These are phyloP conservation scores for Eonycteris spelaea DNA, from an alignment of 2,113 vertebrate species.

Conservation along the genomic window DNA sequence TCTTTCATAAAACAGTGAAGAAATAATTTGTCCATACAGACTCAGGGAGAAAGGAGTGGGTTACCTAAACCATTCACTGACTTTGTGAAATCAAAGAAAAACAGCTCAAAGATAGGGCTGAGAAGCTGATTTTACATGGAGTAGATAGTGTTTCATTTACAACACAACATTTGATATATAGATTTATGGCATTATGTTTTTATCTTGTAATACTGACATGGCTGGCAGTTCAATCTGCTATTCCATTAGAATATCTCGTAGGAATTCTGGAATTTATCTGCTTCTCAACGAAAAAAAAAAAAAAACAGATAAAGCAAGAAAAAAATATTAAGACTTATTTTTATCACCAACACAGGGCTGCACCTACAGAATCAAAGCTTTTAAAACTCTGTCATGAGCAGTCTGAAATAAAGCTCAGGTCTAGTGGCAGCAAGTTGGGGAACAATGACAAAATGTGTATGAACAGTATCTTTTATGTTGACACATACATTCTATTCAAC, in stretches of 20 bases:
- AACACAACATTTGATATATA: conserved; percentile 44
- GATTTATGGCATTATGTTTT: conserved; percentile 59
- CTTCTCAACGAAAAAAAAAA: conserved; percentile 60
- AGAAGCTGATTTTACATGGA: conserved; percentile 55
- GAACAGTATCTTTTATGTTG: background rate
- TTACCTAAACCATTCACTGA: conserved; percentile 18
- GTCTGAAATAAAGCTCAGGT: background rate
- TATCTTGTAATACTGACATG: conserved; percentile 36
- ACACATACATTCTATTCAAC: background rate
- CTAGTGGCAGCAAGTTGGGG: conserved; percentile 41
- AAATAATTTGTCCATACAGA: background rate
- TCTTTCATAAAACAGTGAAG: conserved; percentile 47
- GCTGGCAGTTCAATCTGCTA: conserved; percentile 35
- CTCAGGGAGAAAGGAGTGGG: background rate
- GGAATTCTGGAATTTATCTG: conserved; percentile 59
- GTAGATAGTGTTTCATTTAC: conserved; percentile 65
- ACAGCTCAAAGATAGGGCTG: background rate
- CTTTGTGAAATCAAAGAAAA: conserved; percentile 53
- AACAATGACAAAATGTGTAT: background rate
- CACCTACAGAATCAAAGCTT: conserved; percentile 53
- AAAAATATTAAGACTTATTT: conserved; percentile 44
- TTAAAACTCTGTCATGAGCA: conserved; percentile 30
- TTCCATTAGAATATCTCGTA: conserved; percentile 47
- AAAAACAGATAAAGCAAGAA: conserved; percentile 65
- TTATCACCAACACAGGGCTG: background rate